These are phyloP conservation scores for Chloroceryle aenea DNA, from an alignment of 2,113 vertebrate species.

Conservation along the genomic window DNA sequence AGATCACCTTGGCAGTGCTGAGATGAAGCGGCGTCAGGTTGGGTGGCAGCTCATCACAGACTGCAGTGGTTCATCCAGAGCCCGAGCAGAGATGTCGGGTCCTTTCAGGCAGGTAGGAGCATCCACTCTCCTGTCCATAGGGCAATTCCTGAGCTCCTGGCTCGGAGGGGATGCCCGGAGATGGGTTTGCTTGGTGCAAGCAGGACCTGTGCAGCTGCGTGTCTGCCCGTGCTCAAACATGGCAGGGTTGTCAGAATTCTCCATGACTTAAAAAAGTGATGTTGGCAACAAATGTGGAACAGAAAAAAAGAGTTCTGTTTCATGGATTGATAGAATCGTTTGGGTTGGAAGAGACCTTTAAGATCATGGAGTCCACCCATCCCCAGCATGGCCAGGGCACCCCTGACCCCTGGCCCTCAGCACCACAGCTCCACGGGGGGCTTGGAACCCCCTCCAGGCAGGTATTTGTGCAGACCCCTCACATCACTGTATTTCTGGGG, in stretches of 20 bases:
- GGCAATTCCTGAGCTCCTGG: background rate
- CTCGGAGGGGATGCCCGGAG: background rate
- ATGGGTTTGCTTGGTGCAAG: background rate
- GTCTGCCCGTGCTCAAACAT: background rate
- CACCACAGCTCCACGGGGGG: background rate
- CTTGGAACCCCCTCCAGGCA: background rate
- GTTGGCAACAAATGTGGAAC: background rate
- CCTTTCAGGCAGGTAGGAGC: background rate
- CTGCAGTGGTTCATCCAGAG: background rate
- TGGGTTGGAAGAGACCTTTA: background rate
- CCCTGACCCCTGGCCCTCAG: background rate
- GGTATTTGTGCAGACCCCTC: background rate
- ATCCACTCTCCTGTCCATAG: background rate
- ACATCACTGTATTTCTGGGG: rapidly evolving
- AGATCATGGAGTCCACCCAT: background rate
- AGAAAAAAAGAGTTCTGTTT: background rate
- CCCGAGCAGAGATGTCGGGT: background rate
- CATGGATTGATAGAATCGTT: background rate
- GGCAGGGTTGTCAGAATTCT: rapidly evolving
- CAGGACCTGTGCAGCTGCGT: rapidly evolving
- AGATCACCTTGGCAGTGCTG: rapidly evolving
- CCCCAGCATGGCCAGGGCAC: background rate
- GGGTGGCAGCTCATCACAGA: background rate
- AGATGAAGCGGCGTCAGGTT: background rate
- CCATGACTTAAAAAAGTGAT: background rate